These are phyloP conservation scores for Cairina moschata DNA, from an alignment of 2,113 vertebrate species.

Conservation along the genomic window DNA sequence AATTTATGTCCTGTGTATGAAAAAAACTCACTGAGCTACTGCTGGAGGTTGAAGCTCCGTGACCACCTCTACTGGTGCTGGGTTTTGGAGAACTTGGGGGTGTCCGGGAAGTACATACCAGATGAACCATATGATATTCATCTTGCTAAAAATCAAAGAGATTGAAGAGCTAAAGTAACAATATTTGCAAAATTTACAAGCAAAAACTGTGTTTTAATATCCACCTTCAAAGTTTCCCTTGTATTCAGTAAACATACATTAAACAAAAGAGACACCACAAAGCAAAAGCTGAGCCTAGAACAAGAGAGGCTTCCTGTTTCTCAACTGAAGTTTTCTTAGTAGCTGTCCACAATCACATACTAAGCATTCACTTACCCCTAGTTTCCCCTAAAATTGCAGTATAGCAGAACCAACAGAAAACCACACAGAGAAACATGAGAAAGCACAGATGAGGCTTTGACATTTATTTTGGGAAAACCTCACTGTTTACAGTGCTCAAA, in stretches of 20 bases:
- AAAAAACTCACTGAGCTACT: conserved; percentile 78
- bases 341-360: not conserved
- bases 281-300: not conserved
- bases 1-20: not conserved
- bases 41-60: conserved; percentile 61
- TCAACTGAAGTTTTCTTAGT: not conserved
- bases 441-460: not conserved
- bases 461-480: not conserved
- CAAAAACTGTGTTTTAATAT: not conserved
- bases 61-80: conserved; percentile 67
- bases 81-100: conserved; percentile 82
- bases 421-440: not conserved
- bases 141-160: conserved; percentile 82
- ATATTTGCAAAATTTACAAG: not conserved
- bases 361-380: not conserved
- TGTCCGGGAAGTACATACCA: conserved; percentile 83
- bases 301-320: not conserved
- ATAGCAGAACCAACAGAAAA: not conserved
- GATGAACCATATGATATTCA: conserved; percentile 87
- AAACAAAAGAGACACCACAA: not conserved
- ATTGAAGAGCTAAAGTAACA: conserved; percentile 51
- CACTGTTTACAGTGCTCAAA: not conserved
- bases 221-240: not conserved
- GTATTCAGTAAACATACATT: not conserved
- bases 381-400: not conserved